Evolutionary conservation across 2,797 vertebrate species (phyloP).

Genomic region (Pipistrellus pygmaeus): DNA sequence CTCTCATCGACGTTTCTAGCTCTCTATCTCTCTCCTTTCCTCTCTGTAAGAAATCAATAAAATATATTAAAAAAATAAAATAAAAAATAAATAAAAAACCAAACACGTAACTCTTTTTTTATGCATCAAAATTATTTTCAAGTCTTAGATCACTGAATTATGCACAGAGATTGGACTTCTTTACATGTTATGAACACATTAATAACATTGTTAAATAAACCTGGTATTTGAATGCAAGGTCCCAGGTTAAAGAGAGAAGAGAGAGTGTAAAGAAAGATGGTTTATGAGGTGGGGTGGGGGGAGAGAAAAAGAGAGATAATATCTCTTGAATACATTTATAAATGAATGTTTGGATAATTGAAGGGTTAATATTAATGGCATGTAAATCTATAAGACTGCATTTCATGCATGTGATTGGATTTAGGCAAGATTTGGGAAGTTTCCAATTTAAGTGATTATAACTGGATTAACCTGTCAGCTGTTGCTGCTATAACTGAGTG

Average conservation of each 20-base stretch:
- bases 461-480: slow-evolving; percentile 70
- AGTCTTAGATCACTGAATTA: neutral
- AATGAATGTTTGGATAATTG: slow-evolving; percentile 35
- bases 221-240: neutral
- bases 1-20: too few species aligned
- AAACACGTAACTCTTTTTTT: too few species aligned
- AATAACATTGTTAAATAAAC: neutral
- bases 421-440: slow-evolving; percentile 73
- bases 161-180: neutral
- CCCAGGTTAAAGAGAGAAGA: neutral
- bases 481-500: slow-evolving; percentile 41
- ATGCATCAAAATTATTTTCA: neutral
- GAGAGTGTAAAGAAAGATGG: too few species aligned
- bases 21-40: too few species aligned
- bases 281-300: neutral
- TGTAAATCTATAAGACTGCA: slow-evolving; percentile 47
- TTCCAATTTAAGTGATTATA: slow-evolving; percentile 68
- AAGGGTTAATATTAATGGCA: slow-evolving; percentile 65
- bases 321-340: slow-evolving; percentile 42
- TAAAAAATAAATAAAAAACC: too few species aligned
- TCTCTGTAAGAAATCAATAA: too few species aligned
- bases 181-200: neutral
- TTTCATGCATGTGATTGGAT: slow-evolving; percentile 59
- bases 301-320: neutral
- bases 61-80: too few species aligned